Evolutionary conservation across 2,888 invertebrate species (phyloP), one percentile per base, ranked within the genome.

Genomic region (Taphrorychus bicolor): DNA sequence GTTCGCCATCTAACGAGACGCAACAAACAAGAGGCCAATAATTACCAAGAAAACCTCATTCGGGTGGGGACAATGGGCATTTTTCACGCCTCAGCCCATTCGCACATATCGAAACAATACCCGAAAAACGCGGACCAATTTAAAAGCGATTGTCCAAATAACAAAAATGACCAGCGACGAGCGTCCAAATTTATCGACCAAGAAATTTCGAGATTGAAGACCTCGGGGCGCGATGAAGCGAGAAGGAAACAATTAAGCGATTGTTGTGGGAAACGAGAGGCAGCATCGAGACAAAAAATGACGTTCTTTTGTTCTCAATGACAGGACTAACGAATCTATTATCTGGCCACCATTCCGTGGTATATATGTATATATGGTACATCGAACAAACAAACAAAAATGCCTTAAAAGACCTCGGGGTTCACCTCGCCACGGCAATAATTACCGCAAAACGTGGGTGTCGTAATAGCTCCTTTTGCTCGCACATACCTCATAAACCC

Each of bases 121-220:
- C 18, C 21, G 51, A 51, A 58, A 63, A 63, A 62, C 62, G 42
- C 48, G 42, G 56, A 32, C 22, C 45, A 62, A 56, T 62, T 57
- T 58, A 57, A 52, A 51, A 51, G 41, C 18, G 22, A 63, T 63
- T 51, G 49, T 58, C 57, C 63, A 58, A 63, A 57, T 63, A 63
- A 63, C 49, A 63, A 51, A 63, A 63, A 57, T 63, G 57, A 23
- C 57, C 51, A 51, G 45, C 49, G 58, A 53, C 59, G 45, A 64
- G 52, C 59, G 23, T 66, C 59, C 59, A 59, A 60, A 60, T 65
- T 65, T 66, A 66, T 61, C 57, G 58, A 61, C 66, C 66, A 66
- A 60, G 58, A 66, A 61, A 61, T 61, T 61, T 66, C 42, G 52
- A 66, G 61, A 66, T 60, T 66, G 60, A 66, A 66, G 66, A 59